These are phyloP conservation scores for Drosophila ohnishii DNA, from an alignment of 1,140 invertebrate genomes.

Conservation along the genomic window DNA sequence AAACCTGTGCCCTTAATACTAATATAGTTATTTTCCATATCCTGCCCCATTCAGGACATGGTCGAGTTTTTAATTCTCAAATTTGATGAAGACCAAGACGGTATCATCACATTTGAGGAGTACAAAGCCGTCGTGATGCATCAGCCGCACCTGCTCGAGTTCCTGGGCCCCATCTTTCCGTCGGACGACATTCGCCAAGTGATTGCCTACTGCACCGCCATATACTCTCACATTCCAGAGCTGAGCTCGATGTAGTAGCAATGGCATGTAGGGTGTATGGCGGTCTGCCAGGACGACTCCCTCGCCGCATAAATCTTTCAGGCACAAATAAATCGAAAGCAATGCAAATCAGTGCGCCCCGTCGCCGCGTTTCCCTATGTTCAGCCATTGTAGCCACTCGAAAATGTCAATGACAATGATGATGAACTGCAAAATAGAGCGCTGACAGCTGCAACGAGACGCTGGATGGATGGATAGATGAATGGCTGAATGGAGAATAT, in stretches of 20 bases:
- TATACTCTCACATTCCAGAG: conserved; percentile 35
- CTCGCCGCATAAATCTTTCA: conserved; percentile 35
- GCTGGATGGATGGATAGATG: conserved; percentile 60
- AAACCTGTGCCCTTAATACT: no score
- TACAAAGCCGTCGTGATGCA: conserved; percentile 22
- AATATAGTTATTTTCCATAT: no score
- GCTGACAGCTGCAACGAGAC: conserved; percentile 79
- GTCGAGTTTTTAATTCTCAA: conserved; percentile 36
- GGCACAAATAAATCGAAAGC: conserved; percentile 73
- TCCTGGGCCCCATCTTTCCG: conserved; percentile 34
- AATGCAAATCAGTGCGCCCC: conserved; percentile 56
- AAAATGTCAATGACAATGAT: conserved; percentile 81
- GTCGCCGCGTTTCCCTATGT: conserved; percentile 32
- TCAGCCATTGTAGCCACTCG: conserved; percentile 77
- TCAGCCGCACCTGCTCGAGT: conserved; percentile 23
- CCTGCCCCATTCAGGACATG: conserved; percentile 5
- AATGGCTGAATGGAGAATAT: conserved; percentile 49
- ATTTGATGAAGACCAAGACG: conserved; percentile 34
- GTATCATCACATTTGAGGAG: conserved; percentile 26
- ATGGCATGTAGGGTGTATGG: conserved; percentile 19
- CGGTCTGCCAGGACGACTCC: conserved; percentile 28
- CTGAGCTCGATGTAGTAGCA: conserved; percentile 1
- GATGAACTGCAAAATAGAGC: conserved; percentile 80
- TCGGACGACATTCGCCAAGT: conserved; percentile 16
- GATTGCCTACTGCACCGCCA: conserved; percentile 19